These are phyloP conservation scores for Trichonephila inaurata DNA, from an alignment of 1,140 invertebrate species.

Conservation along the genomic window DNA sequence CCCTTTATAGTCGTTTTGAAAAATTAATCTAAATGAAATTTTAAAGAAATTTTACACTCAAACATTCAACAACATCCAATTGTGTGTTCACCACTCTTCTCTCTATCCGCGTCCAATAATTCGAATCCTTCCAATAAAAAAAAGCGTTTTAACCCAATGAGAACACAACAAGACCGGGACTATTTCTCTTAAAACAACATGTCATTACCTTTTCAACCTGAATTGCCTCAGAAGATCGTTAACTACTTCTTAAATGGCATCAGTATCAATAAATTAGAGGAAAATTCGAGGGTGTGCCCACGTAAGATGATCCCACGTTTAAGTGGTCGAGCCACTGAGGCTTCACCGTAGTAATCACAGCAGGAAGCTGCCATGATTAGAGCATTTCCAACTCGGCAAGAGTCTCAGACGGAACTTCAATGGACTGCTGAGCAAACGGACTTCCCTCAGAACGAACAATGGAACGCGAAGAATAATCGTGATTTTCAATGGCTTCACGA, in stretches of 20 bases:
- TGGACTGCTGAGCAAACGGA: not conserved
- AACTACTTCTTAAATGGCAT: not conserved
- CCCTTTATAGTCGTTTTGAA: too few species aligned
- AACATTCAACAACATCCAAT: too few species aligned
- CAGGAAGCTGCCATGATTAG: not conserved
- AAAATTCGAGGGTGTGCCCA: not conserved
- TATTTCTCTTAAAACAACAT: not conserved
- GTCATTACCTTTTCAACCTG: not conserved
- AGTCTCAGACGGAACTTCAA: not conserved
- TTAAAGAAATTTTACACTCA: too few species aligned
- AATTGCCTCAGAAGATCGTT: too few species aligned
- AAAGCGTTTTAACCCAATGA: not conserved
- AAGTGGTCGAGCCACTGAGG: not conserved
- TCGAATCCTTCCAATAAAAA: not conserved
- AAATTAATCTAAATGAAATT: too few species aligned
- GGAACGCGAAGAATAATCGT: not conserved
- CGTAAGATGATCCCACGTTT: not conserved
- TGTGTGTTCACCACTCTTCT: too few species aligned
- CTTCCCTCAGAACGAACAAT: not conserved
- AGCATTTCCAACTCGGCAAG: not conserved
- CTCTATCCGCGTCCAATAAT: too few species aligned
- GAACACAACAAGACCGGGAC: not conserved
- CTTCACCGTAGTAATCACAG: not conserved
- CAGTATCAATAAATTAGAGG: not conserved
- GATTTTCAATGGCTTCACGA: not conserved